Evolutionary conservation across 1,140 invertebrate genomes (phyloP).

Genomic region (Pseudachorutes palmiensis): DNA sequence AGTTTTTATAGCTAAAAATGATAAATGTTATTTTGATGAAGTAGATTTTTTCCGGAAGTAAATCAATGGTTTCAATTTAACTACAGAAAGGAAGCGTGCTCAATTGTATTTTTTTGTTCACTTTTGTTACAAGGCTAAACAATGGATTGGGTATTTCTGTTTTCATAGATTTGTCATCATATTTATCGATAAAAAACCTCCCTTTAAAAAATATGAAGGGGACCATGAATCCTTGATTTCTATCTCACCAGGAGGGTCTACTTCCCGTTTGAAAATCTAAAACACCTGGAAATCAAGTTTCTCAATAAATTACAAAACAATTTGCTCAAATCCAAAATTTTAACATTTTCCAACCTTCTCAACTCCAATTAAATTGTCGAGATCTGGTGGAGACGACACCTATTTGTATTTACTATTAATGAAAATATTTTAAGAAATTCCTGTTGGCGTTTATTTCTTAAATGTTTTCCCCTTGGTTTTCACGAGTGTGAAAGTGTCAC

Average conservation of each 20-base stretch:
- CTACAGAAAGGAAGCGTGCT: neutral
- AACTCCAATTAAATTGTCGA: neutral
- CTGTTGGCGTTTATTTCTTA: neutral
- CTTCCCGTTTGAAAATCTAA: neutral
- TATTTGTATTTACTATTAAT: neutral
- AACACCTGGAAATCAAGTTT: neutral
- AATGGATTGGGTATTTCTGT: neutral
- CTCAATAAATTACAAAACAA: no score
- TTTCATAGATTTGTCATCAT: constrained; percentile 11
- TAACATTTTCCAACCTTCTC: neutral
- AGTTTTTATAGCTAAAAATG: neutral
- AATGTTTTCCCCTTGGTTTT: neutral
- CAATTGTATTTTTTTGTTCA: neutral
- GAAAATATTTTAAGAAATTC: neutral
- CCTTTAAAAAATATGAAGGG: neutral
- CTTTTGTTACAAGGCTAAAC: constrained; percentile 5
- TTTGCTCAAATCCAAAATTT: neutral
- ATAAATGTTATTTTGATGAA: constrained; percentile 1
- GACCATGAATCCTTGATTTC: neutral
- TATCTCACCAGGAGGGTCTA: neutral
- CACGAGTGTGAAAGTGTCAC: neutral
- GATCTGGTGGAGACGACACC: neutral
- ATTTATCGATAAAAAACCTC: constrained; percentile 1
- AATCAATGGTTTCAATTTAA: constrained; percentile 7
- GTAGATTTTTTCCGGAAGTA: neutral